phyloP scores from a whole-genome alignment of 2,797 vertebrate genomes.

The Manis crassicaudata region DNA sequence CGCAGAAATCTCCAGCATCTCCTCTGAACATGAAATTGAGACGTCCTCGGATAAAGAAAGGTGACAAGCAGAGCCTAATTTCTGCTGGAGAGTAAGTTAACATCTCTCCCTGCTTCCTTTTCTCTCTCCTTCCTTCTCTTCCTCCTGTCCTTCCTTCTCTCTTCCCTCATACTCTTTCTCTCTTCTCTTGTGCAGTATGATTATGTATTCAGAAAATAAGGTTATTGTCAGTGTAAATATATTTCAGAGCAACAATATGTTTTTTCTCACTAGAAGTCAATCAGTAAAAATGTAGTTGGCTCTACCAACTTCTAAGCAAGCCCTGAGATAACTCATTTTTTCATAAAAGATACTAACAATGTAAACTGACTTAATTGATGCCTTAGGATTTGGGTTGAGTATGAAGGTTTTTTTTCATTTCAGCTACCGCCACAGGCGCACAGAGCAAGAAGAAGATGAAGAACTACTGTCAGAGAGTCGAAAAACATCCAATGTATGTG shows the following conservation, averaged over 20 bases:
- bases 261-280: slow-evolving; percentile 4
- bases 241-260: neutral
- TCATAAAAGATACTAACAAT: neutral
- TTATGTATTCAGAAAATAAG: slow-evolving; percentile 1
- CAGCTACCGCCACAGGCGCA: slow-evolving; percentile 92
- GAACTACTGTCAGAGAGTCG: slow-evolving; percentile 91
- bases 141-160: neutral
- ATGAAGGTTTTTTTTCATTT: slow-evolving; percentile 29
- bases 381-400: neutral
- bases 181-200: slow-evolving; percentile 14
- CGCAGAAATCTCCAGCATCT: slow-evolving; percentile 92
- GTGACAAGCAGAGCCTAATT: slow-evolving; percentile 92
- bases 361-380: neutral
- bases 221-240: neutral
- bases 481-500: slow-evolving; percentile 89
- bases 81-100: slow-evolving; percentile 91
- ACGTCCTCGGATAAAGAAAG: slow-evolving; percentile 89
- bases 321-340: neutral
- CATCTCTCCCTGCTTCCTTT: slow-evolving; percentile 47
- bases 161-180: neutral
- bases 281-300: neutral
- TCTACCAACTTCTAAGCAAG: slow-evolving; percentile 40
- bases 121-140: neutral
- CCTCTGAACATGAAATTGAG: slow-evolving; percentile 91
- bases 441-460: slow-evolving; percentile 93